Percentiles rank a stretch among this genome's conserved stretches.
These are phyloP conservation scores for Hirtodrosophila histrioides DNA, from an alignment of 2,888 invertebrate genomes.

Conservation along the genomic window DNA sequence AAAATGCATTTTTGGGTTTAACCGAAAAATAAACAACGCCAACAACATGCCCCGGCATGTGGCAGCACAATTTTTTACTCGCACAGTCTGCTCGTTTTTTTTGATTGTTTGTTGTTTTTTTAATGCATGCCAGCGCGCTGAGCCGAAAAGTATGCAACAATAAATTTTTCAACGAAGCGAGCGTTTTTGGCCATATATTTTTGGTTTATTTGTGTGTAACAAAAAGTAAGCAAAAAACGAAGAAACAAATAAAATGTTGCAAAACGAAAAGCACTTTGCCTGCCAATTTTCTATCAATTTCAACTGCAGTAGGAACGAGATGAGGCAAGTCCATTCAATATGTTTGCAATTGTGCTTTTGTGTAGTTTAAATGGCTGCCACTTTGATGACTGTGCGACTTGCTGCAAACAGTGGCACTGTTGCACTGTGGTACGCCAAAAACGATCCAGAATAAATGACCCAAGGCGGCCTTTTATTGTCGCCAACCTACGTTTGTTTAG, in stretches of 20 bases:
- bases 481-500: constrained; percentile 5
- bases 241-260: constrained; percentile 56
- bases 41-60: constrained; percentile 49
- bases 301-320: background rate
- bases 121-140: constrained; percentile 59
- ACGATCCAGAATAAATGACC: constrained; percentile 36
- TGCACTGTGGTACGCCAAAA: background rate
- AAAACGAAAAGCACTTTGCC: constrained; percentile 67
- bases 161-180: constrained; percentile 62
- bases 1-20: constrained; percentile 77
- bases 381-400: constrained; percentile 37
- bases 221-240: constrained; percentile 10
- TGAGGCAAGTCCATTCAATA: constrained; percentile 23
- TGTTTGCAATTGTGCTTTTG: constrained; percentile 63
- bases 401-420: constrained; percentile 4
- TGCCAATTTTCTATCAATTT: constrained; percentile 78
- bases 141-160: constrained; percentile 80
- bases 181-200: constrained; percentile 38
- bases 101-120: constrained; percentile 3
- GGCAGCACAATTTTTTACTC: constrained; percentile 39
- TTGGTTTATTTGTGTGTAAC: constrained; percentile 26
- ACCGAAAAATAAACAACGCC: constrained; percentile 73
- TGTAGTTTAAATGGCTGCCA: constrained; percentile 44
- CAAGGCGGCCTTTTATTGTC: constrained; percentile 31
- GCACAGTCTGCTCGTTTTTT: no score